Evolutionary conservation across 2,797 vertebrate genomes (phyloP).

Genomic region (Pseudochirops corinnae): DNA sequence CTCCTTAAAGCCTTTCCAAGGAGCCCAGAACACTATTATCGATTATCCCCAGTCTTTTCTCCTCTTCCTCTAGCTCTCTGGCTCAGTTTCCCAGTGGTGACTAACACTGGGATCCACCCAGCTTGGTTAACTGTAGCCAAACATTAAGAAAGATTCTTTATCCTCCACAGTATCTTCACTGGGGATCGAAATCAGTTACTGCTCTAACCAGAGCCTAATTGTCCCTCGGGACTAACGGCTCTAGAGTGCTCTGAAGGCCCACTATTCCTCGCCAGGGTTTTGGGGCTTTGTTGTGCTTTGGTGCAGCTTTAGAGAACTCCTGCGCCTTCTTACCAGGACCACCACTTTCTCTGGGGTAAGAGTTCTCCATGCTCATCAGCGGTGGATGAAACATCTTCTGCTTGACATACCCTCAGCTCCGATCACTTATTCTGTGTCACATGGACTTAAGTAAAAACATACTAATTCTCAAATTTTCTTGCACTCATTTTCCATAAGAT

Average conservation of each 20-base stretch:
- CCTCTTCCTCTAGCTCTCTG: conserved; percentile 25
- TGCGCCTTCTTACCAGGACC: neutral
- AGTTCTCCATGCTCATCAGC: neutral
- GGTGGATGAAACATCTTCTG: neutral
- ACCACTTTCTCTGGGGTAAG: neutral
- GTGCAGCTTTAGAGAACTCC: conserved; percentile 8
- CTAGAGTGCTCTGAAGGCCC: conserved; percentile 15
- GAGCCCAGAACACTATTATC: neutral
- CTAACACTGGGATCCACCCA: conserved; percentile 56
- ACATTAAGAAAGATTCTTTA: conserved; percentile 47
- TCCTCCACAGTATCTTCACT: conserved; percentile 23
- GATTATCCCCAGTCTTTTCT: conserved; percentile 10
- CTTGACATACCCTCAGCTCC: neutral
- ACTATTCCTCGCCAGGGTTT: neutral
- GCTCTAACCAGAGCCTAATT: neutral
- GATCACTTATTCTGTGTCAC: neutral
- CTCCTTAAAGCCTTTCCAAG: neutral
- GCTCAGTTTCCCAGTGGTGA: conserved; percentile 48
- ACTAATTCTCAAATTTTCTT: neutral
- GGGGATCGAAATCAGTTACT: conserved; percentile 34
- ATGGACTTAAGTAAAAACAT: neutral
- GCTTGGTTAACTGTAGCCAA: conserved; percentile 36
- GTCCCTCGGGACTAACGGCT: conserved; percentile 5
- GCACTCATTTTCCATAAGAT: neutral
- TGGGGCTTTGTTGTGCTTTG: neutral